Evolutionary conservation across 2,888 invertebrate genomes (phyloP).

Genomic region (Matsumyia berberina): DNA sequence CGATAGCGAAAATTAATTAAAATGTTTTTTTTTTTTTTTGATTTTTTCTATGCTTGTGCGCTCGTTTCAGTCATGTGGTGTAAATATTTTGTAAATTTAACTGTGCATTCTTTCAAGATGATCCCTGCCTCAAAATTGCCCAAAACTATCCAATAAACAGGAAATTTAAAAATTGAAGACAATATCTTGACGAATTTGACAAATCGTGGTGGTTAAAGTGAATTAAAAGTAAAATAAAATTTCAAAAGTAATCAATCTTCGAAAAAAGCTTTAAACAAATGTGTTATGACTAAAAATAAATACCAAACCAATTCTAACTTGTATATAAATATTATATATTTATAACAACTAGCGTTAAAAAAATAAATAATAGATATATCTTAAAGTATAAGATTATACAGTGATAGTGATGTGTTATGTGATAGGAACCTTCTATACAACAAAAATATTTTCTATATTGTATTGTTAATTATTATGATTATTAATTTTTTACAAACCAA

Average conservation of each 20-base stretch:
- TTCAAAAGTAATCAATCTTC: conserved; percentile 69
- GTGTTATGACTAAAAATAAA: conserved; percentile 70
- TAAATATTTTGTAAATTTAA: conserved; percentile 58
- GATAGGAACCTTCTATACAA: conserved; percentile 77
- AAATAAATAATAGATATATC: conserved; percentile 38
- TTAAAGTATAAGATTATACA: conserved; percentile 65
- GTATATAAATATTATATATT: conserved; percentile 81
- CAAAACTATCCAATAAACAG: conserved; percentile 35
- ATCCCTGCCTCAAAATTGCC: conserved; percentile 20
- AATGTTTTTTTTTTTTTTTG: neutral
- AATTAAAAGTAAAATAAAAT: conserved; percentile 29
- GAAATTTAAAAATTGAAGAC: conserved; percentile 58
- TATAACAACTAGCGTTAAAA: conserved; percentile 56
- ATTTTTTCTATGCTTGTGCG: conserved; percentile 5
- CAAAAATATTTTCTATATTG: conserved; percentile 74
- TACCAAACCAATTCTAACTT: conserved; percentile 61
- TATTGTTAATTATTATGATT: conserved; percentile 72
- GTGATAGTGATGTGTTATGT: conserved; percentile 79
- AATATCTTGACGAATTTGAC: conserved; percentile 58
- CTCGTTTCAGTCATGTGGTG: conserved; percentile 55
- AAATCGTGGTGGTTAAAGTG: conserved; percentile 45
- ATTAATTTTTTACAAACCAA: conserved; percentile 61
- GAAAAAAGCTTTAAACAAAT: conserved; percentile 73
- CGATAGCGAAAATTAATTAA: conserved; percentile 49
- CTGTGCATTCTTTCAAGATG: conserved; percentile 63